Percentiles rank a stretch among this genome's conserved stretches.
Evolutionary conservation across 2,113 vertebrate species (phyloP).

Genomic region (Tinamus guttatus): DNA sequence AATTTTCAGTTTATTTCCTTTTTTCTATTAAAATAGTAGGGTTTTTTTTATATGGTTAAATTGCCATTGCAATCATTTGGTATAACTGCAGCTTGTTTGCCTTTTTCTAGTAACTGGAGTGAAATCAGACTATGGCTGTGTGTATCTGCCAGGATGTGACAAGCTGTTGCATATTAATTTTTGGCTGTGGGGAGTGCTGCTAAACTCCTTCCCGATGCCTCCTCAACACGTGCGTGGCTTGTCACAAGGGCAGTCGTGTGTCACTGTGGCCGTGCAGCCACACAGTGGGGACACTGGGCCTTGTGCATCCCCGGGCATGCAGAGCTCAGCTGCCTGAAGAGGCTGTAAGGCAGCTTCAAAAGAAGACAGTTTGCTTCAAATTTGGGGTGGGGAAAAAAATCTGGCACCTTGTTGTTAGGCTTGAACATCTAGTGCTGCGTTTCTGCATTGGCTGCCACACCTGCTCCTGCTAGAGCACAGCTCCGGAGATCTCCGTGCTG

Average conservation of each 20-base stretch:
- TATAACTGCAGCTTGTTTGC: neutral
- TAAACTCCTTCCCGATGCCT: neutral
- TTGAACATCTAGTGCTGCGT: neutral
- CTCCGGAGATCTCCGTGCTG: neutral
- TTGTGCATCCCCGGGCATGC: accelerated
- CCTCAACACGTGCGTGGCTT: neutral
- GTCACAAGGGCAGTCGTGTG: neutral
- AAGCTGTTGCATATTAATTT: neutral
- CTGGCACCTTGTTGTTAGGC: neutral
- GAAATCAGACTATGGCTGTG: neutral
- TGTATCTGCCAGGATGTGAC: accelerated
- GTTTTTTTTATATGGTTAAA: neutral
- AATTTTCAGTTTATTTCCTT: neutral
- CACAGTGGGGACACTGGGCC: neutral
- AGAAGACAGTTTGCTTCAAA: neutral
- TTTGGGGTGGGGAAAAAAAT: accelerated
- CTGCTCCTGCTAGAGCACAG: neutral
- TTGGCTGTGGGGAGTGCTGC: neutral
- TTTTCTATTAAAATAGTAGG: neutral
- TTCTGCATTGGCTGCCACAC: neutral
- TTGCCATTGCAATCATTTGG: neutral
- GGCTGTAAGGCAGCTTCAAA: neutral
- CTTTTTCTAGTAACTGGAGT: neutral
- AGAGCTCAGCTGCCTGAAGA: neutral
- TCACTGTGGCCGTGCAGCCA: neutral